A percentile compares a stretch with the other conserved stretches of the same genome.
phyloP scores from a whole-genome alignment of 2,888 invertebrate genomes.

The Vesta saturnalis region DNA sequence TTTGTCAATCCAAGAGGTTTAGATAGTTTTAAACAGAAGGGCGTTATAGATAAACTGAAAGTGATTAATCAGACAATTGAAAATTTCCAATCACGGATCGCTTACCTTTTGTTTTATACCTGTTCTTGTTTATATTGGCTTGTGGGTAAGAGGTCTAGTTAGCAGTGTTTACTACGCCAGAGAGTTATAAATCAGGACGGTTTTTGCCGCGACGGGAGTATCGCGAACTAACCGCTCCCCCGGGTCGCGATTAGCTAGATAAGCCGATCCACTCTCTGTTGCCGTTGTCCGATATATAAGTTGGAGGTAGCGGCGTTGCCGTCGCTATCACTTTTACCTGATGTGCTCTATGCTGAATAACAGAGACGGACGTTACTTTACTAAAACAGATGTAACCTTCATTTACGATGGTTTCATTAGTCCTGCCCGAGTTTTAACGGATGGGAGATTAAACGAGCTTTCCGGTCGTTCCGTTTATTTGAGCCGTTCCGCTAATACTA shows the following conservation, averaged over 20 bases:
- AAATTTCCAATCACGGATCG: constrained; percentile 21
- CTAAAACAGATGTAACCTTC: constrained; percentile 23
- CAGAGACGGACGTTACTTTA: constrained; percentile 15
- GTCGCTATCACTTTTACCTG: constrained; percentile 30
- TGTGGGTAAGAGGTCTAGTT: constrained; percentile 45
- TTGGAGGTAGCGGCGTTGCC: constrained; percentile 25
- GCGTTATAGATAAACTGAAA: too few relatives aligned
- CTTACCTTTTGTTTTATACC: constrained; percentile 24
- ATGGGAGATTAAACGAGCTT: constrained; percentile 40
- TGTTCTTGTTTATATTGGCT: constrained; percentile 34
- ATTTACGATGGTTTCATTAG: constrained; percentile 35
- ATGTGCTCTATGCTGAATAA: constrained; percentile 12
- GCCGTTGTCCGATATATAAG: constrained; percentile 34
- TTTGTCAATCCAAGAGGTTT: too few relatives aligned
- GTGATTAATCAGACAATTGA: constrained; percentile 13
- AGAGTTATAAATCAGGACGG: constrained; percentile 40
- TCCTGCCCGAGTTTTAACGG: constrained; percentile 36
- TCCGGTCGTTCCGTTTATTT: constrained; percentile 40
- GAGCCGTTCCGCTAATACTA: constrained; percentile 32
- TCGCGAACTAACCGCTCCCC: constrained; percentile 54
- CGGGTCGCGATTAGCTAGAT: constrained; percentile 55
- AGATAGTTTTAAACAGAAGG: too few relatives aligned
- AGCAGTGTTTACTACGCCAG: constrained; percentile 49
- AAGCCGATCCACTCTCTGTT: constrained; percentile 50
- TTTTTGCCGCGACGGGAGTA: constrained; percentile 39